These are phyloP conservation scores for Pardalotus punctatus DNA, from an alignment of 2,113 vertebrate species.

Conservation along the genomic window DNA sequence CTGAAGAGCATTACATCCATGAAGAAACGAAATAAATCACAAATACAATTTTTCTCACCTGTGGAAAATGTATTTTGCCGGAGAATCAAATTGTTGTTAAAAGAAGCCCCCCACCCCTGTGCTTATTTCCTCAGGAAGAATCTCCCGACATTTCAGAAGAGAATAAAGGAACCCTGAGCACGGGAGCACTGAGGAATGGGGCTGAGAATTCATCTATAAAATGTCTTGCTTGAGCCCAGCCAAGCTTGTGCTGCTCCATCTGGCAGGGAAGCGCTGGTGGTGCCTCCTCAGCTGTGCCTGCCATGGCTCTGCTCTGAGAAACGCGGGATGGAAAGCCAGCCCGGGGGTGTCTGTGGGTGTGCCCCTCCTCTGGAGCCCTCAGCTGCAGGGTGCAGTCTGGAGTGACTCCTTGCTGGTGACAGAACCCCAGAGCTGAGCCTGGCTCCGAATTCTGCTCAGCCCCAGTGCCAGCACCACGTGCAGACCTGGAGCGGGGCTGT, in stretches of 20 bases:
- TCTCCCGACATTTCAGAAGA: not conserved
- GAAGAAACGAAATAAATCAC: not conserved
- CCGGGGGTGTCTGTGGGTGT: rapidly evolving
- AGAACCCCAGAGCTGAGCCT: not conserved
- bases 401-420: rapidly evolving
- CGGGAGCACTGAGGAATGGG: not conserved
- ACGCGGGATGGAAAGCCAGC: rapidly evolving
- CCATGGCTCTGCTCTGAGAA: rapidly evolving
- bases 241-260: not conserved
- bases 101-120: not conserved
- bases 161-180: not conserved
- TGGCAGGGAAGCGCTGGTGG: not conserved
- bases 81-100: not conserved
- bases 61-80: not conserved
- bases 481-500: rapidly evolving
- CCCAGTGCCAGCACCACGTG: rapidly evolving
- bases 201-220: not conserved
- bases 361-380: not conserved
- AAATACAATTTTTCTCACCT: not conserved
- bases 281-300: not conserved
- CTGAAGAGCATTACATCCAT: not conserved
- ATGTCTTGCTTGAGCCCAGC: not conserved
- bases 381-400: rapidly evolving
- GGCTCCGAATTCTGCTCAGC: not conserved
- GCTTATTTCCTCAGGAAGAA: constrained; percentile 1